These are phyloP conservation scores for Ancistrus triradiatus DNA, from an alignment of 2,113 vertebrate species.

Conservation along the genomic window DNA sequence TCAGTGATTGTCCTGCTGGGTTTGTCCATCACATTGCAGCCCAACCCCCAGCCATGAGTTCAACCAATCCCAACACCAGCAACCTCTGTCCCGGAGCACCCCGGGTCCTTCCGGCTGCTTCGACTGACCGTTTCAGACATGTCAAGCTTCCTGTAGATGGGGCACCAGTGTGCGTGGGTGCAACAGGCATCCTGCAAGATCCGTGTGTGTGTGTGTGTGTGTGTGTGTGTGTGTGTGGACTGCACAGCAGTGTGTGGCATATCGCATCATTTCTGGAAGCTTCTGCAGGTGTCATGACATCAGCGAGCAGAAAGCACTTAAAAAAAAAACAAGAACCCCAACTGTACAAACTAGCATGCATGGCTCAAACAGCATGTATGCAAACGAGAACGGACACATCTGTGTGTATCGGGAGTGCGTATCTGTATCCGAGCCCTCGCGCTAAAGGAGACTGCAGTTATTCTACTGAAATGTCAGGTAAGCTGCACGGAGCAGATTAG, in stretches of 20 bases:
- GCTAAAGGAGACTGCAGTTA: constrained; percentile 77
- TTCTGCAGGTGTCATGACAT: constrained; percentile 11
- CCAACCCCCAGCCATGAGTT: constrained; percentile 47
- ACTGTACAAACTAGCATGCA: constrained; percentile 31
- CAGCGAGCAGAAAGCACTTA: not conserved
- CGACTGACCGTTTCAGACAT: constrained; percentile 48
- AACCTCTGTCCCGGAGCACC: constrained; percentile 40
- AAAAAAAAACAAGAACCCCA: not conserved
- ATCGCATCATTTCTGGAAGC: constrained; percentile 17
- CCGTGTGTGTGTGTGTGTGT: constrained; percentile 11
- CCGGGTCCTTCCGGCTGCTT: constrained; percentile 58
- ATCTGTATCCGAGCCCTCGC: constrained; percentile 73
- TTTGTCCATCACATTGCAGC: constrained; percentile 38
- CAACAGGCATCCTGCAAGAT: not conserved
- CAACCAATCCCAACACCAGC: constrained; percentile 43
- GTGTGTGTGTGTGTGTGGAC: constrained; percentile 25
- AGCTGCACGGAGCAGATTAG: constrained; percentile 83
- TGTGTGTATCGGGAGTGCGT: too few species aligned
- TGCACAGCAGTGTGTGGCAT: constrained; percentile 7
- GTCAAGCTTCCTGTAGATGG: constrained; percentile 38
- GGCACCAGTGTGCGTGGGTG: constrained; percentile 30
- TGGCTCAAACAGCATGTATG: constrained; percentile 44
- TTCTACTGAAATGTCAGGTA: constrained; percentile 93
- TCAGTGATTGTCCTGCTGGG: constrained; percentile 63
- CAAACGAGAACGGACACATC: too few species aligned